phyloP scores from a whole-genome alignment of 2,113 vertebrate species.

The Phoxinus phoxinus region DNA sequence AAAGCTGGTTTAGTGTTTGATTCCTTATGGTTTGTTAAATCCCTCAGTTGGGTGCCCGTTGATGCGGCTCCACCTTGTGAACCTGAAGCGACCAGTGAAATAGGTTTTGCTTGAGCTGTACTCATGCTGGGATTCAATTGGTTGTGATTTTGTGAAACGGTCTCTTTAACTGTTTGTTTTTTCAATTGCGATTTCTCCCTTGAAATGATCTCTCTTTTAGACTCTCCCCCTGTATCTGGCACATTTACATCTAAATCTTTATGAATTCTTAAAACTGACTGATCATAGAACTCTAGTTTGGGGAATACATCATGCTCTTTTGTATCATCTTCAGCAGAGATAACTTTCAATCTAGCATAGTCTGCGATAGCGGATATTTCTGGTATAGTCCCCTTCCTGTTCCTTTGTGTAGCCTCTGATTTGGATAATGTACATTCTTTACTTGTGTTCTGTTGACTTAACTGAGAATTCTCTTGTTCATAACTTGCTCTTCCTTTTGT shows the following conservation, averaged over 20 bases:
- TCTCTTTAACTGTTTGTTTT: slow-evolving; percentile 8
- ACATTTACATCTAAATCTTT: slow-evolving; percentile 14
- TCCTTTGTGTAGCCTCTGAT: slow-evolving; percentile 30
- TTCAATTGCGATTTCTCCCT: slow-evolving; percentile 12
- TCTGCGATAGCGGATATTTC: slow-evolving; percentile 60
- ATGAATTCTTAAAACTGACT: slow-evolving; percentile 1
- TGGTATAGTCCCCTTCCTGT: slow-evolving; percentile 48
- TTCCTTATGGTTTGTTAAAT: neutral
- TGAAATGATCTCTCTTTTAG: slow-evolving; percentile 23
- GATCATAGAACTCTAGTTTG: slow-evolving; percentile 45
- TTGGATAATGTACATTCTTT: slow-evolving; percentile 37
- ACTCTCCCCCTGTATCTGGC: neutral
- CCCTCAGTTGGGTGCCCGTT: neutral
- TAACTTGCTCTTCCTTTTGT: slow-evolving; percentile 2
- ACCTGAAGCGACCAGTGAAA: neutral
- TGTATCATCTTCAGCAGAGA: slow-evolving; percentile 48
- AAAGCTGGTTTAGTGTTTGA: slow-evolving; percentile 13
- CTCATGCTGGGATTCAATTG: neutral
- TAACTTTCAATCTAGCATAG: slow-evolving; percentile 58
- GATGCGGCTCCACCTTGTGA: slow-evolving; percentile 3
- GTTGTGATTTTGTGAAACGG: neutral
- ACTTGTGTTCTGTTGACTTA: slow-evolving; percentile 25
- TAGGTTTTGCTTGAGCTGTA: slow-evolving; percentile 3
- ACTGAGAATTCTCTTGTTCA: neutral
- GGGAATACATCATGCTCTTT: slow-evolving; percentile 43